A percentile compares a stretch with the other conserved stretches of the same genome.
phyloP scores from a whole-genome alignment of 2,888 invertebrate species.

The Tyria jacobaeae region DNA sequence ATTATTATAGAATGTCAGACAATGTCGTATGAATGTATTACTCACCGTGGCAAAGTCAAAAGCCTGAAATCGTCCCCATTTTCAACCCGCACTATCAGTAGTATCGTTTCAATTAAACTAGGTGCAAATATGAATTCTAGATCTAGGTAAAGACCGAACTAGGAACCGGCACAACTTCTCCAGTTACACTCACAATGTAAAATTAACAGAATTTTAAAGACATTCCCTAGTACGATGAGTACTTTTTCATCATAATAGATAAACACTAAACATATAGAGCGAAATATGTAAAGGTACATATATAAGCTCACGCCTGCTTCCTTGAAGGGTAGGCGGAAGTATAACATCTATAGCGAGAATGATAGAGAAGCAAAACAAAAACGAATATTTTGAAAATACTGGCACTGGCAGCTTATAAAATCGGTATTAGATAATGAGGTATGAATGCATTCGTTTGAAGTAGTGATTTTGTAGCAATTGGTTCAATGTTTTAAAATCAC shows the following conservation, averaged over 20 bases:
- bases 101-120: constrained; percentile 3
- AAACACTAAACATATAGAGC: background rate
- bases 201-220: background rate
- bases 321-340: too few relatives aligned
- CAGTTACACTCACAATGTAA: background rate
- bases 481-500: constrained; percentile 46
- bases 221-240: too few relatives aligned
- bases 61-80: constrained; percentile 22
- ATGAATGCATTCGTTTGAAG: constrained; percentile 13
- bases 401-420: background rate
- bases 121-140: background rate
- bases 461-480: constrained; percentile 43
- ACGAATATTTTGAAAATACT: background rate
- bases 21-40: constrained; percentile 33
- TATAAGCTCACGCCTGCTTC: too few relatives aligned
- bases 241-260: background rate
- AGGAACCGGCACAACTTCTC: background rate
- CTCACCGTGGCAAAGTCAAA: constrained; percentile 25
- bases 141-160: constrained; percentile 11
- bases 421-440: background rate
- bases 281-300: too few relatives aligned
- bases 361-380: background rate
- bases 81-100: background rate
- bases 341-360: background rate
- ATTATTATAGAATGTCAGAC: constrained; percentile 33